These are phyloP conservation scores for Ormia ochracea DNA, from an alignment of 2,888 invertebrate species.

Conservation along the genomic window DNA sequence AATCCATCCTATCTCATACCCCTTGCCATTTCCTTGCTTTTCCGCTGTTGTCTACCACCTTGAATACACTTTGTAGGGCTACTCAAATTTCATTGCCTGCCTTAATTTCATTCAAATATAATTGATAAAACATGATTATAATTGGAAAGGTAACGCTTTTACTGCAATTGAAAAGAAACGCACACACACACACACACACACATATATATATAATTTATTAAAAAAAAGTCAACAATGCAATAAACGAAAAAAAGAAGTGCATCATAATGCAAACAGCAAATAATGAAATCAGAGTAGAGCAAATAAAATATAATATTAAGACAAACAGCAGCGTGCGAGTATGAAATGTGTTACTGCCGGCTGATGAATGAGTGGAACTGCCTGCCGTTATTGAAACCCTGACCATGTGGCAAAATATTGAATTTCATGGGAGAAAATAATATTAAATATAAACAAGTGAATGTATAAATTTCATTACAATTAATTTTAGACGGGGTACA, in stretches of 20 bases:
- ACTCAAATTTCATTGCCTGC: conserved; percentile 29
- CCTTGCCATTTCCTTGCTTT: background rate
- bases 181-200: background rate
- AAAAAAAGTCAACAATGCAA: conserved; percentile 14
- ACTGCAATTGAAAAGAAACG: conserved; percentile 27
- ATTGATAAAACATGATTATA: conserved; percentile 36
- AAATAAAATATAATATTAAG: conserved; percentile 12
- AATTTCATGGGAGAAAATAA: conserved; percentile 55
- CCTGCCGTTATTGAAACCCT: conserved; percentile 52
- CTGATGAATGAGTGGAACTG: background rate
- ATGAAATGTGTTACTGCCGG: background rate
- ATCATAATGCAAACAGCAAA: background rate
- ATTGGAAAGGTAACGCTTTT: conserved; percentile 48
- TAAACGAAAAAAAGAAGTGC: background rate
- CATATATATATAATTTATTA: background rate
- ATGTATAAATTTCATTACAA: conserved; percentile 42
- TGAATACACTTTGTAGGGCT: background rate
- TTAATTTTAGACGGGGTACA: conserved; percentile 18
- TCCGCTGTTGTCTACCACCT: background rate
- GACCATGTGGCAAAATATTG: conserved; percentile 56
- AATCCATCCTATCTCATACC: background rate
- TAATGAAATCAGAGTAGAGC: conserved; percentile 10
- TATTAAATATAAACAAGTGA: conserved; percentile 21
- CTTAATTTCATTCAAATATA: conserved; percentile 1
- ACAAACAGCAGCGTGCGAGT: conserved; percentile 39